Evolutionary conservation across 1,140 invertebrate genomes (phyloP).

Genomic region (Atopsyche davidsoni): DNA sequence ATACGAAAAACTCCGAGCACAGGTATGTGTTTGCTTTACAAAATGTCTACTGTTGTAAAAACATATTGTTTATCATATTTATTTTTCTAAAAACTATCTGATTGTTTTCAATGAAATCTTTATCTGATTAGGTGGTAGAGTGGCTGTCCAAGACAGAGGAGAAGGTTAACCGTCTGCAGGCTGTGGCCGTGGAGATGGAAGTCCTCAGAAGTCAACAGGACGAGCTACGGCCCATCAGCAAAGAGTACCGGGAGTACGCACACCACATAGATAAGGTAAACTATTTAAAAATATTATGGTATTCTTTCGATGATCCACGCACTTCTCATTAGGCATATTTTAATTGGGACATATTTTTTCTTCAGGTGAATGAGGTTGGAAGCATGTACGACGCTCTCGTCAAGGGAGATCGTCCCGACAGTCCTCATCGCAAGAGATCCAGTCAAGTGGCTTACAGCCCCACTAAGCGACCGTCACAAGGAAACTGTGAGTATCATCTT

Average conservation of each 20-base stretch:
- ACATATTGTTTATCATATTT: background rate
- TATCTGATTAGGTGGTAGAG: constrained; percentile 55
- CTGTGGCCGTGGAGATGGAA: constrained; percentile 83
- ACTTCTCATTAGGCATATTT: background rate
- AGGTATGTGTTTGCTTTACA: constrained; percentile 40
- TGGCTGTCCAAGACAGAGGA: constrained; percentile 81
- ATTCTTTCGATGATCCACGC: background rate
- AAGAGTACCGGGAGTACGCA: constrained; percentile 84
- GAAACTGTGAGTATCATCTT: constrained; percentile 43
- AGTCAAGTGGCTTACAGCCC: constrained; percentile 58
- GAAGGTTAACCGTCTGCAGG: constrained; percentile 63
- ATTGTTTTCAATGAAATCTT: background rate
- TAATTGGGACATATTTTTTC: constrained; percentile 6
- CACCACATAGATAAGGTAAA: constrained; percentile 74
- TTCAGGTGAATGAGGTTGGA: constrained; percentile 77
- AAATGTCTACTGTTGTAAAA: background rate
- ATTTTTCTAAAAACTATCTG: background rate
- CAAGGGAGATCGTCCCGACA: constrained; percentile 67
- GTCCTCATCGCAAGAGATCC: constrained; percentile 59
- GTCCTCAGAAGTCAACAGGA: constrained; percentile 76
- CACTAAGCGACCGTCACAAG: constrained; percentile 61
- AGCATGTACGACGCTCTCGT: constrained; percentile 76
- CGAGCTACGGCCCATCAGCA: constrained; percentile 80
- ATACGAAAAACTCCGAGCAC: constrained; percentile 77
- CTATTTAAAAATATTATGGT: constrained; percentile 1